phyloP scores from a whole-genome alignment of 2,113 vertebrate species.

The Dicrurus megarhynchus region DNA sequence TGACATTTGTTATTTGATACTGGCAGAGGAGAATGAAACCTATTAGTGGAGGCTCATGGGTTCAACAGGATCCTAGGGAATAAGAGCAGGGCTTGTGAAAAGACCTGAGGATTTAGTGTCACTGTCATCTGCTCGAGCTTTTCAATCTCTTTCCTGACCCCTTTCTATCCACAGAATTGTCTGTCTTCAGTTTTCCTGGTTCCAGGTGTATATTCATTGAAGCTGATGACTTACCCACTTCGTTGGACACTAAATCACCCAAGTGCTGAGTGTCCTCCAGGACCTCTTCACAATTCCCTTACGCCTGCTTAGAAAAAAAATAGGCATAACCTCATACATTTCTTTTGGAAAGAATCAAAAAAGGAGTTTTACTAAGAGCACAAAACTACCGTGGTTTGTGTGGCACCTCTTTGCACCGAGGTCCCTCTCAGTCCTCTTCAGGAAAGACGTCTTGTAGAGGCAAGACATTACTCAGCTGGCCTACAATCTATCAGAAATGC shows the following conservation, averaged over 20 bases:
- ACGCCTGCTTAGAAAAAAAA: neutral
- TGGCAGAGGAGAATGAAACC: constrained; percentile 47
- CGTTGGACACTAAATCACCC: constrained; percentile 41
- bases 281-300: neutral
- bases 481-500: neutral
- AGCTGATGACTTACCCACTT: constrained; percentile 37
- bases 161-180: neutral
- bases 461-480: neutral
- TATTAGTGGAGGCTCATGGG: constrained; percentile 39
- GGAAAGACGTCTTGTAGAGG: neutral
- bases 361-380: neutral
- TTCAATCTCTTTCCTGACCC: constrained; percentile 30
- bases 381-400: neutral
- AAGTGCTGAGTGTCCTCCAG: constrained; percentile 24
- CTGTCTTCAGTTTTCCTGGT: constrained; percentile 15
- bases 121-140: constrained; percentile 29
- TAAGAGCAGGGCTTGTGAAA: constrained; percentile 21
- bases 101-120: constrained; percentile 61
- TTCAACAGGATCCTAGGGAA: constrained; percentile 42
- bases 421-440: neutral
- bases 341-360: neutral
- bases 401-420: neutral
- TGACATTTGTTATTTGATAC: constrained; percentile 56
- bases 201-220: constrained; percentile 38
- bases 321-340: neutral